Base-by-base conservation (phyloP, 2,113 vertebrate genomes). In the Oreochromis niloticus region DNA sequence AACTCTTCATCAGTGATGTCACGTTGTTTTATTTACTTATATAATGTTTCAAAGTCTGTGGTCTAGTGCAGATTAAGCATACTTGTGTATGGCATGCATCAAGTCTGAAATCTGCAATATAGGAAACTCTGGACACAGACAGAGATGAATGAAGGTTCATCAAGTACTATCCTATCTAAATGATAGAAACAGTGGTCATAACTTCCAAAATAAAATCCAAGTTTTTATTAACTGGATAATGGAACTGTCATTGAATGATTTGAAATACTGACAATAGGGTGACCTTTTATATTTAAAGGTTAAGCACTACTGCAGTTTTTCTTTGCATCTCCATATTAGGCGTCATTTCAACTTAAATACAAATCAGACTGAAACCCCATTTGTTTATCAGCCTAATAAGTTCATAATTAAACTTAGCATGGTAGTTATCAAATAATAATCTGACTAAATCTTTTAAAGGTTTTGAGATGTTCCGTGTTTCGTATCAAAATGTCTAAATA, bases 401-500 rank as follows among this genome's bases (percentile, higher is more conserved):
- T 4, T 81, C 63, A 17, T 30, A 90, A 82, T 57, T 82, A 83
- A 43, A 6, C 24, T 83, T 52, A 57, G 1, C 81, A 17, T 68
- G 6, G 78, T 85, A 75, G 41, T 87, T 54, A 82, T 59, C 41
- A 82, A 43, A 87, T 27, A 66, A 85, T 80, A 56, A 90, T 84
- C 55, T 57, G 54, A 91, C 43, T 80, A 48, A 95, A 92, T 88
- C 90, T 89, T 89, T 63, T 63, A 39, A 88, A 46, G 91, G 81
- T 86, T 94, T 92, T 81, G 32, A 91, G 81, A 90, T 89, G 80
- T 94, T 86, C 30, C 12, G 54, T 90, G 92, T 92, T 95, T 93
- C 90, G 89, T 92, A 91, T 93, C 91, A 91, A 93, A 93, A 94
- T 94, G 90, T 94, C 75, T 80, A 87, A 88, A 90, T 89, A 81